A percentile compares a stretch with the other conserved stretches of the same genome.
phyloP scores from a whole-genome alignment of 2,888 invertebrate genomes.

The Pollenia amentaria region DNA sequence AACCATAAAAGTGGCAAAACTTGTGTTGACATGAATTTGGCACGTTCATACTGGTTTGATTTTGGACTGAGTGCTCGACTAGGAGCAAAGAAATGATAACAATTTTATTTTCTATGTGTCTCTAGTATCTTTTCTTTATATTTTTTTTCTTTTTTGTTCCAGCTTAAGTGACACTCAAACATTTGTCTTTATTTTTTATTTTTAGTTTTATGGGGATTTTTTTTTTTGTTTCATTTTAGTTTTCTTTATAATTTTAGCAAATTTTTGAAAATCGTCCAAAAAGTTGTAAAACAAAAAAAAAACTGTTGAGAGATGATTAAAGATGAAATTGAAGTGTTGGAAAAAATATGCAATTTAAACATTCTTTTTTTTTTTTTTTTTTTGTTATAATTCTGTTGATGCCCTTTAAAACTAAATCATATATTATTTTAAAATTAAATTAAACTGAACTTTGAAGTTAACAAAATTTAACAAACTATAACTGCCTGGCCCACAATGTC shows the following conservation, averaged over 20 bases:
- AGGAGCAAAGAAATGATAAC: slow-evolving; percentile 16
- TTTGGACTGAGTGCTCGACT: slow-evolving; percentile 15
- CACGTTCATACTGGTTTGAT: slow-evolving; percentile 26
- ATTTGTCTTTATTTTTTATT: slow-evolving; percentile 34
- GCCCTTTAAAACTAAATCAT: too few relatives aligned
- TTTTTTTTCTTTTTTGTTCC: background rate
- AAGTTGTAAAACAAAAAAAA: background rate
- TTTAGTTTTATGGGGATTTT: slow-evolving; percentile 13
- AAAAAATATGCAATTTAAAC: background rate
- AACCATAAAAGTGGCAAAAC: slow-evolving; percentile 69
- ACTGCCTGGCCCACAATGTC: too few relatives aligned
- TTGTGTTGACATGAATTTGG: slow-evolving; percentile 63
- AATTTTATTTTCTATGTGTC: slow-evolving; percentile 51
- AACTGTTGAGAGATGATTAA: background rate
- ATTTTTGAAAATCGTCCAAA: slow-evolving; percentile 60
- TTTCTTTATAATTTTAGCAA: background rate
- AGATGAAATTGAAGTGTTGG: background rate
- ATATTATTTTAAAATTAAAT: too few relatives aligned
- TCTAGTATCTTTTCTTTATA: slow-evolving; percentile 5
- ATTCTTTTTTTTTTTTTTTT: too few relatives aligned
- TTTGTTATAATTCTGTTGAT: too few relatives aligned
- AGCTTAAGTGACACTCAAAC: slow-evolving; percentile 59
- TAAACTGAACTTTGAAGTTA: too few relatives aligned
- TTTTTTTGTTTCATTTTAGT: background rate
- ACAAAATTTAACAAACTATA: too few relatives aligned